Conservation (phyloP, 2,797 vertebrate genomes). For the Anabas testudineus region DNA sequence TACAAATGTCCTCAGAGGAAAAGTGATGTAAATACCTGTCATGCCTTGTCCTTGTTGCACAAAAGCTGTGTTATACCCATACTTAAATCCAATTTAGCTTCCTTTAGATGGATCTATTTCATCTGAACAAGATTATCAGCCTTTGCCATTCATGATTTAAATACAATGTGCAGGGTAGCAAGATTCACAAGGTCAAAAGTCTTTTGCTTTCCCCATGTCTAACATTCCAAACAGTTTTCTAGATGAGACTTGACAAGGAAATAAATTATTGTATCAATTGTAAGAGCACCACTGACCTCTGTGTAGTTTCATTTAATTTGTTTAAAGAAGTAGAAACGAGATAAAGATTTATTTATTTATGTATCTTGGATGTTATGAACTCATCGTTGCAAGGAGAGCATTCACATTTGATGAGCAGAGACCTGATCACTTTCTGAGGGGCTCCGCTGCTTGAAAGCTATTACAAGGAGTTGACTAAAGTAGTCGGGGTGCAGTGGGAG, state of each 20-base stretch:
- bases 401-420: conserved; percentile 49
- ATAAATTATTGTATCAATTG: conserved; percentile 51
- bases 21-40: conserved; percentile 43
- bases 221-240: conserved; percentile 62
- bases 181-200: conserved; percentile 61
- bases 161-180: conserved; percentile 38
- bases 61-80: conserved; percentile 32
- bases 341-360: conserved; percentile 53
- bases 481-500: conserved; percentile 45
- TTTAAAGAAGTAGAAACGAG: conserved; percentile 40
- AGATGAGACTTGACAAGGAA: conserved; percentile 56
- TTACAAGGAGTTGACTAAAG: conserved; percentile 48
- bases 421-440: conserved; percentile 32
- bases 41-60: conserved; percentile 49
- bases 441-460: conserved; percentile 25
- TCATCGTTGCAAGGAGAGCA: conserved; percentile 32
- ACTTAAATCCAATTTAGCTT: conserved; percentile 52
- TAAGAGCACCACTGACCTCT: conserved; percentile 49
- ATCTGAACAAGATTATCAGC: conserved; percentile 58
- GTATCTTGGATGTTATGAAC: conserved; percentile 46
- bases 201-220: conserved; percentile 48
- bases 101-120: conserved; percentile 53
- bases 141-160: conserved; percentile 49
- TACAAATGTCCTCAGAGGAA: conserved; percentile 48
- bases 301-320: conserved; percentile 46